A percentile compares a stretch with the other conserved stretches of the same genome.
Evolutionary conservation across 2,888 invertebrate genomes (phyloP).

Genomic region (Dryobotodes eremita): DNA sequence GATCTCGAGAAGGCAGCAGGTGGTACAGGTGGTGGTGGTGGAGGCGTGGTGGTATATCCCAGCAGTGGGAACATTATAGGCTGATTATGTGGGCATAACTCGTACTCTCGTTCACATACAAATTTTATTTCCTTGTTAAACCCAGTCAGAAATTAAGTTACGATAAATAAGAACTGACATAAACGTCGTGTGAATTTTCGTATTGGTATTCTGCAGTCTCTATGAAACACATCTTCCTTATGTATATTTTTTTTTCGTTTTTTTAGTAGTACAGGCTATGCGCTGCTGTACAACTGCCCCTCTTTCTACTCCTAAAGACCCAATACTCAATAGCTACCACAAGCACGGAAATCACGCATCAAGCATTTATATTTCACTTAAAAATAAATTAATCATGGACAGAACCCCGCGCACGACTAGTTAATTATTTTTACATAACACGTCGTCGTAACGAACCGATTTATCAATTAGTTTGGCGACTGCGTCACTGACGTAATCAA

Average conservation of each 20-base stretch:
- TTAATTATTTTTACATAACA: conserved; percentile 42
- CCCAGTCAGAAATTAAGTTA: background rate
- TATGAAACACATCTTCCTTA: background rate
- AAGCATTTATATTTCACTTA: background rate
- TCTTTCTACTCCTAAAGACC: background rate
- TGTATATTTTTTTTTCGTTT: no score
- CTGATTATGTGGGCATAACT: background rate
- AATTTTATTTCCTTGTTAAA: background rate
- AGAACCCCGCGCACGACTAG: conserved; percentile 21
- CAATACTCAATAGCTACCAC: background rate
- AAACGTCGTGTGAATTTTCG: no score
- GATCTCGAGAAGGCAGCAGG: no score
- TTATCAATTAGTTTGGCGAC: conserved; percentile 55
- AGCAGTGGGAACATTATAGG: no score
- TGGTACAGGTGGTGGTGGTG: no score
- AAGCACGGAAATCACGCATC: background rate
- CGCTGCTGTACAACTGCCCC: no score
- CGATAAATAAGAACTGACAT: background rate
- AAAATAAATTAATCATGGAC: conserved; percentile 13
- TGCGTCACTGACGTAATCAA: conserved; percentile 41
- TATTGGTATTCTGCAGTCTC: background rate
- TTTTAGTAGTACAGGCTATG: no score
- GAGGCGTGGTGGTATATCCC: no score
- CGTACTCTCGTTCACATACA: background rate
- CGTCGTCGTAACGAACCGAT: conserved; percentile 51